phyloP scores from a whole-genome alignment of 2,113 vertebrate species.

The Salvelinus sp. region DNA sequence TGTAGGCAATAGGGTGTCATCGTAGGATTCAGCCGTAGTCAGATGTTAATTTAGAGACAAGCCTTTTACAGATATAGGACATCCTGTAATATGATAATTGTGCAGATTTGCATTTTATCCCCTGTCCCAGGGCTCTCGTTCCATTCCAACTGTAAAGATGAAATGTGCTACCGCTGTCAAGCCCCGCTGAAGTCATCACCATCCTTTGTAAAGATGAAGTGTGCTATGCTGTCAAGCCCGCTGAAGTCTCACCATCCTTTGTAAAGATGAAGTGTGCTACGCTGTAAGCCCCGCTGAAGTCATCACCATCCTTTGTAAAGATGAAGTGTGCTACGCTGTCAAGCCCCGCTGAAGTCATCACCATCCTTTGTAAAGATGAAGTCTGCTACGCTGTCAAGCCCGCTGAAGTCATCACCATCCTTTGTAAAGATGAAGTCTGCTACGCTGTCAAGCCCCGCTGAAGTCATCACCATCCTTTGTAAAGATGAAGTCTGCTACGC shows the following conservation, averaged over 20 bases:
- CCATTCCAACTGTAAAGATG: background rate
- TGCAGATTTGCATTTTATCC: background rate
- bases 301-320: background rate
- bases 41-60: background rate
- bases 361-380: slow-evolving; percentile 5
- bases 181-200: background rate
- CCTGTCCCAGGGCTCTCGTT: background rate
- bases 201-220: slow-evolving; percentile 4
- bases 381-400: background rate
- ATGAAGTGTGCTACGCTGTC: background rate
- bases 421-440: slow-evolving; percentile 1
- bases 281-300: background rate
- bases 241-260: background rate
- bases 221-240: background rate
- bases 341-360: background rate
- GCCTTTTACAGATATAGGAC: background rate
- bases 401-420: background rate
- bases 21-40: background rate
- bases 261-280: background rate
- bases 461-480: background rate
- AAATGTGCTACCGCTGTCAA: background rate
- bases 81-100: background rate
- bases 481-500: background rate
- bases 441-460: background rate
- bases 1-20: too few species aligned